phyloP scores from a whole-genome alignment of 2,797 vertebrate genomes.

The Platalea minor region DNA sequence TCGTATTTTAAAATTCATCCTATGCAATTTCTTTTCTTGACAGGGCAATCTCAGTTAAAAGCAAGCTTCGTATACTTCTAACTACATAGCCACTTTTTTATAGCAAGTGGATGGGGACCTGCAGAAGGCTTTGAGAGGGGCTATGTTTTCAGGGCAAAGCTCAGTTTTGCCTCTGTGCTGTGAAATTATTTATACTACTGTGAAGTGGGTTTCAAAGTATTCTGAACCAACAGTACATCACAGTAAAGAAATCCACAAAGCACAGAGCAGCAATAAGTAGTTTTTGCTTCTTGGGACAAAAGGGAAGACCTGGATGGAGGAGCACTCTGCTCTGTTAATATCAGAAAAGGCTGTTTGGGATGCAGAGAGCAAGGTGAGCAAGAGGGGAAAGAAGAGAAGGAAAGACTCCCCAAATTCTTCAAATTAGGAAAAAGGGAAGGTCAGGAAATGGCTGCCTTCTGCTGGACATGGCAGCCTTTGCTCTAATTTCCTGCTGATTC shows the following conservation, averaged over 20 bases:
- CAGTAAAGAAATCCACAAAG: neutral
- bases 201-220: neutral
- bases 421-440: neutral
- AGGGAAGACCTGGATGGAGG: neutral
- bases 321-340: neutral
- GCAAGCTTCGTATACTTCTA: neutral
- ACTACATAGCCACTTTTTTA: neutral
- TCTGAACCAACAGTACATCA: neutral
- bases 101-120: neutral
- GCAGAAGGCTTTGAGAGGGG: neutral
- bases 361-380: neutral
- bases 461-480: neutral
- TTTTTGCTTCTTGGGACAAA: neutral
- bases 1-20: neutral
- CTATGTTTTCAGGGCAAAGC: neutral
- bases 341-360: neutral
- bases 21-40: neutral
- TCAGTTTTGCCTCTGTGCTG: neutral
- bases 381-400: neutral
- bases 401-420: neutral
- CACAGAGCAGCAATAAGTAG: neutral
- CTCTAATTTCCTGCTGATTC: neutral
- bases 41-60: neutral
- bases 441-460: neutral
- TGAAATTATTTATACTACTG: neutral